phyloP scores from a whole-genome alignment of 2,113 vertebrate species.

The Tetrax tetrax region DNA sequence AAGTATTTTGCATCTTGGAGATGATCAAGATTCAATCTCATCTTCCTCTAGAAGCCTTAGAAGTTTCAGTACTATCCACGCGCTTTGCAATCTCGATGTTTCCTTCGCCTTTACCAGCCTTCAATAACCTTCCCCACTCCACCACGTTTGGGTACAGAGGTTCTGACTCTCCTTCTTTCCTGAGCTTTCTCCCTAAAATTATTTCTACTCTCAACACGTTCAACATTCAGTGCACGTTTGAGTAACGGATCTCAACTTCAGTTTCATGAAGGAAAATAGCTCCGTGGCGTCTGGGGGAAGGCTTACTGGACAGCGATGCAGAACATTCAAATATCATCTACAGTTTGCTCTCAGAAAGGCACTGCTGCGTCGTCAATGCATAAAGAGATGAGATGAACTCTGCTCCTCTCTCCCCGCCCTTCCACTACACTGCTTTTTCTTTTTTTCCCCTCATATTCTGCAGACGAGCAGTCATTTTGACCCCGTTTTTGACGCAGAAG shows the following conservation, averaged over 20 bases:
- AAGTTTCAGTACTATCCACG: neutral
- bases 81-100: neutral
- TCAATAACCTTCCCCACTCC: accelerated
- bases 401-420: neutral
- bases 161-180: neutral
- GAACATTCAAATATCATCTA: neutral
- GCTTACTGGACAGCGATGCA: neutral
- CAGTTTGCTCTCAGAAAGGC: neutral
- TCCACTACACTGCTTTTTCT: neutral
- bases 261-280: neutral
- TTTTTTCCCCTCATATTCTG: neutral
- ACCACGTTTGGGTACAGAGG: neutral
- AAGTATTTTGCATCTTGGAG: neutral
- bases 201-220: neutral
- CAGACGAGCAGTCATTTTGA: neutral
- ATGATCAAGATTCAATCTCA: neutral
- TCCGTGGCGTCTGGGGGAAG: neutral
- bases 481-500: neutral
- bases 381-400: neutral
- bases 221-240: neutral
- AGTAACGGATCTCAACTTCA: neutral
- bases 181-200: neutral
- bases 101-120: neutral
- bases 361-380: neutral
- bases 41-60: neutral